Evolutionary conservation across 2,888 invertebrate species (phyloP).

Genomic region (Iselma pallidipennis): DNA sequence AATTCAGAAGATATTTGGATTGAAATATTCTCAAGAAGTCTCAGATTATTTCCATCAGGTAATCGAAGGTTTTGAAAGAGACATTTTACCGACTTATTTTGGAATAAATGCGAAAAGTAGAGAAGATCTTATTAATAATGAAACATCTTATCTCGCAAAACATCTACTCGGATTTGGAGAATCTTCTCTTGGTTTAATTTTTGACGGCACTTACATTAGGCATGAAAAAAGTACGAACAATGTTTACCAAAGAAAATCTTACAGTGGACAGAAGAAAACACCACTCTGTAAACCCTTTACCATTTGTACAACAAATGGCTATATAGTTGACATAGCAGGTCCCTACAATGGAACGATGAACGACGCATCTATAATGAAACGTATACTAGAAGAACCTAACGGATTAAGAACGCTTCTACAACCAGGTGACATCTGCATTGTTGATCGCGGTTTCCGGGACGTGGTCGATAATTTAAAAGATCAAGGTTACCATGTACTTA

Average conservation of each 20-base stretch:
- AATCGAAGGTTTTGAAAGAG: not conserved
- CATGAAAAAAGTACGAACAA: conserved; percentile 30
- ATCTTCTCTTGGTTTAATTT: conserved; percentile 11
- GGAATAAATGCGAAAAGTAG: not conserved
- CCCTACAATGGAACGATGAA: conserved; percentile 28
- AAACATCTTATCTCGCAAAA: not conserved
- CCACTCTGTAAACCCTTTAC: conserved; percentile 30
- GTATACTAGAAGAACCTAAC: conserved; percentile 7
- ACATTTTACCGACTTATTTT: conserved; percentile 3
- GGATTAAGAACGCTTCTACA: not conserved
- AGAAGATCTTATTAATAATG: not conserved
- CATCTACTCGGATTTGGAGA: not conserved
- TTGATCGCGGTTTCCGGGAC: not conserved
- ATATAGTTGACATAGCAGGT: conserved; percentile 23
- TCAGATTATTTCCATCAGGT: no score
- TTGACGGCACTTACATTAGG: conserved; percentile 24
- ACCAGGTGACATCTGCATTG: not conserved
- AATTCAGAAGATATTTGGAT: no score
- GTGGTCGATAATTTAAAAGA: not conserved
- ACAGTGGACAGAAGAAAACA: conserved; percentile 24
- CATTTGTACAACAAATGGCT: conserved; percentile 27
- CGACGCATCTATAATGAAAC: conserved; percentile 10
- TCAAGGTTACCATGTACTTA: no score
- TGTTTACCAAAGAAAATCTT: conserved; percentile 25
- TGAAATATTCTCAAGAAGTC: no score